Evolutionary conservation across 2,113 vertebrate species (phyloP), one percentile per base, ranked within the genome.

Genomic region (Ciconia stormi): DNA sequence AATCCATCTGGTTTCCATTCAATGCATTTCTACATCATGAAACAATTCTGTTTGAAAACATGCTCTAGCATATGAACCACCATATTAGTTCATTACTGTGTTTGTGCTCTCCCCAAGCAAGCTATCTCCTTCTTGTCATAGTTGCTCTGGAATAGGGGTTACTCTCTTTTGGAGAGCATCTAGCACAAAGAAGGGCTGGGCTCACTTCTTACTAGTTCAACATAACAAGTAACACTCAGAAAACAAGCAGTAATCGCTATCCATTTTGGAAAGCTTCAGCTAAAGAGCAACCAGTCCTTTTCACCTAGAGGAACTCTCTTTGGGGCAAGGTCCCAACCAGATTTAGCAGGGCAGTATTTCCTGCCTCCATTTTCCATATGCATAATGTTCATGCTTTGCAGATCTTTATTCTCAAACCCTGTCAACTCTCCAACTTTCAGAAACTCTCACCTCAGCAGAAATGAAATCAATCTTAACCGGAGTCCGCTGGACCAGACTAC

Each of bases 381-480:
- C 6, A 6, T 49, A n/a, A 53, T 13, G 11, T 29, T 38, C 0
- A 0, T 59, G 10, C 17, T 84, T 61, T 50, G 14, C 32, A 49
- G 4, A n/a, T 61, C 62, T 95, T 82, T 77, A 69, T 80, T 88
- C 53, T 61, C 62, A 93, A 82, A 72, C 17, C 6, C 32, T 34
- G 11, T 9, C 22, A 86, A 23, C 65, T 52, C 27, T 92, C 34
- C 58, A 50, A 29, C 53, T 62, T 90, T 22, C 46, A 88, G 70
- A 85, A 85, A 76, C 40, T 70, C 93, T 82, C 46, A 58, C 22
- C 27, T 77, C 50, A 77, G 36, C 11, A 83, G 74, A 81, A 94
- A 49, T 42, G 1, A 80, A 91, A 90, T 80, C 66, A 80, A 7
- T 42, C 50, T 93, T 82, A 69, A 53, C 25, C n/a, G 38, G 42